phyloP scores from a whole-genome alignment of 2,888 invertebrate species.

The Scaeva pyrastri region DNA sequence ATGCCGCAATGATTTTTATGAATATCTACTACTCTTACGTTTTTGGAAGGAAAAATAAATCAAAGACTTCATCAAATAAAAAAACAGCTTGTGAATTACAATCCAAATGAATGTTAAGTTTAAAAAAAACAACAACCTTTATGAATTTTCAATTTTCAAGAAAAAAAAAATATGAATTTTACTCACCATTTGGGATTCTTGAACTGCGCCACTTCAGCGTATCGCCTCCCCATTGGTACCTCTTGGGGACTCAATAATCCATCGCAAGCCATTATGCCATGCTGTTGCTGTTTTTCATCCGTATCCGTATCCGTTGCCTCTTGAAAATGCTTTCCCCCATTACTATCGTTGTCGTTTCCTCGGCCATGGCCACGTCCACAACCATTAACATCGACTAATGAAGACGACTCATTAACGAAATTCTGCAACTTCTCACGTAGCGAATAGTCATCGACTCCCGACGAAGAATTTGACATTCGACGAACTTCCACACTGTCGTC shows the following conservation, averaged over 20 bases:
- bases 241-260: slow-evolving; percentile 83
- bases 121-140: no score
- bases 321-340: slow-evolving; percentile 72
- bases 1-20: no score
- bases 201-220: slow-evolving; percentile 84
- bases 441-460: slow-evolving; percentile 82
- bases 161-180: slow-evolving; percentile 14
- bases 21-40: no score
- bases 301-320: slow-evolving; percentile 53
- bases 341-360: slow-evolving; percentile 48
- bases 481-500: slow-evolving; percentile 77
- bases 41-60: no score
- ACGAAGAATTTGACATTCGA: slow-evolving; percentile 80
- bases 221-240: slow-evolving; percentile 83
- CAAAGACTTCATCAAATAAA: no score
- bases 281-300: slow-evolving; percentile 45
- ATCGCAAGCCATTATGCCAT: slow-evolving; percentile 78
- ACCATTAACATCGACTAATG: slow-evolving; percentile 54
- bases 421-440: slow-evolving; percentile 83
- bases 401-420: slow-evolving; percentile 80
- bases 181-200: slow-evolving; percentile 81
- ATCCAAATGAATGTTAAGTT: no score
- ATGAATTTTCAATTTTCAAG: background rate
- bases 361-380: slow-evolving; percentile 30
- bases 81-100: no score